Conservation (phyloP, 2,113 vertebrate species). For the Rhabdornis inornatus region DNA sequence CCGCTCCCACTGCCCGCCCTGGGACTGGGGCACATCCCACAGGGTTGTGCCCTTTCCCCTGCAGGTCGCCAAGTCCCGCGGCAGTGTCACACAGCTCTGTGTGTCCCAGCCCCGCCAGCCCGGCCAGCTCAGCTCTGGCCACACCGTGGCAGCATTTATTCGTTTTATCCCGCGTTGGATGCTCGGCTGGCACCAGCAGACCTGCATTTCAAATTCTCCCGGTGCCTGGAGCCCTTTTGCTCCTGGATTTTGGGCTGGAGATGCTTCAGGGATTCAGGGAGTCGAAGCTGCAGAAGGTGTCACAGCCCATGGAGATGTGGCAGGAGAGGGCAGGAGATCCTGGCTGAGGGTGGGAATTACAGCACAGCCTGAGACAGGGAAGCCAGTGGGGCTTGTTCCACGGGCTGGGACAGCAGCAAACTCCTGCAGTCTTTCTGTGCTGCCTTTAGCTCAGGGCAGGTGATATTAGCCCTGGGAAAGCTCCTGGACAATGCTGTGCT, state of each 20-base stretch:
- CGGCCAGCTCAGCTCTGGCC: not conserved
- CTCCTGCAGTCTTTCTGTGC: not conserved
- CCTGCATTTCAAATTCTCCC: not conserved
- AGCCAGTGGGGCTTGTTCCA: not conserved
- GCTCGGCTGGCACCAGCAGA: not conserved
- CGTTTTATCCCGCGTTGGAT: rapidly evolving
- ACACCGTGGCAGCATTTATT: conserved; percentile 51
- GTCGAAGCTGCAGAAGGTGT: not conserved
- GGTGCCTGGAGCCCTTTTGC: not conserved
- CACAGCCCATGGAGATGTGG: rapidly evolving
- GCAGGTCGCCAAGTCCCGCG: not conserved
- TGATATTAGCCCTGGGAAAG: not conserved
- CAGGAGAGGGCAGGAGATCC: not conserved
- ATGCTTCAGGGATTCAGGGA: not conserved
- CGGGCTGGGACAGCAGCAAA: not conserved
- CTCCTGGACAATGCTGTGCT: not conserved
- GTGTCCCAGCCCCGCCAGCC: not conserved
- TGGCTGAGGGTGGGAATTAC: not conserved
- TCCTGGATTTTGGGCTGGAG: not conserved
- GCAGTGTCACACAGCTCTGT: not conserved
- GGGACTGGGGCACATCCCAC: not conserved
- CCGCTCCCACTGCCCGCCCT: not conserved
- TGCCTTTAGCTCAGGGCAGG: not conserved
- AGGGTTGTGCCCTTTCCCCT: not conserved
- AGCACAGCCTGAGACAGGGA: not conserved